These are phyloP conservation scores for Nipponia nippon DNA, from an alignment of 2,113 vertebrate species.

Conservation along the genomic window DNA sequence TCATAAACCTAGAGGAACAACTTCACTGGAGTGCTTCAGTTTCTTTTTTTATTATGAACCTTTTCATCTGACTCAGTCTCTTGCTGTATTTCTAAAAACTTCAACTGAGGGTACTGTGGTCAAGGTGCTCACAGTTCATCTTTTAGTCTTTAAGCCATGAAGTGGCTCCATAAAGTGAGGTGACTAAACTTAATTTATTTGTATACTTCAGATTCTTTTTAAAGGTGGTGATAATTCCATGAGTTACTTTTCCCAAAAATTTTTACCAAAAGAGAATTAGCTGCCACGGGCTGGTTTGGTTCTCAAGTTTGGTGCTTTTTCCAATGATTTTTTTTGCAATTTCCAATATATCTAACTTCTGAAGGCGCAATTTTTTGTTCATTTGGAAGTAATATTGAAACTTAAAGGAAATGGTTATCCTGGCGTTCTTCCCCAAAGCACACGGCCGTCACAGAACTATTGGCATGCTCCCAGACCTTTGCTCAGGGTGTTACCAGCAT, in stretches of 20 bases:
- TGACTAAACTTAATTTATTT: not conserved
- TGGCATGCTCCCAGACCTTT: not conserved
- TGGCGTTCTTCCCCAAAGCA: not conserved
- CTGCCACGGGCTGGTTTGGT: not conserved
- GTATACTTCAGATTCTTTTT: not conserved
- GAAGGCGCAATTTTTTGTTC: not conserved
- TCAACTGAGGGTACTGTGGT: not conserved
- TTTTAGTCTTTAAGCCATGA: not conserved
- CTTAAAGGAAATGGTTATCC: not conserved
- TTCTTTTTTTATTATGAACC: not conserved
- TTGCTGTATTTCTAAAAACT: not conserved
- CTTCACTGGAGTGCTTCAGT: not conserved
- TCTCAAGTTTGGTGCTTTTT: not conserved
- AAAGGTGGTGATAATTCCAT: not conserved
- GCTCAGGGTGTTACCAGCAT: not conserved
- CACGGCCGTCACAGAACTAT: not conserved
- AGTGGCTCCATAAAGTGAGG: not conserved
- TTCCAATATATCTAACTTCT: not conserved
- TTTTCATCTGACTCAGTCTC: not conserved
- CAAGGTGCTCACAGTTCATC: not conserved
- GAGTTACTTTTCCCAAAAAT: not conserved
- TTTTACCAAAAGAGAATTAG: not conserved
- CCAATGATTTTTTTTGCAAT: not conserved
- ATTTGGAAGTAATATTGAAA: not conserved
- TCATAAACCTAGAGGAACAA: not conserved